Evolutionary conservation across 2,113 vertebrate genomes (phyloP), one percentile per base, ranked within the genome.

Genomic region (Dunckerocampus dactyliophorus): DNA sequence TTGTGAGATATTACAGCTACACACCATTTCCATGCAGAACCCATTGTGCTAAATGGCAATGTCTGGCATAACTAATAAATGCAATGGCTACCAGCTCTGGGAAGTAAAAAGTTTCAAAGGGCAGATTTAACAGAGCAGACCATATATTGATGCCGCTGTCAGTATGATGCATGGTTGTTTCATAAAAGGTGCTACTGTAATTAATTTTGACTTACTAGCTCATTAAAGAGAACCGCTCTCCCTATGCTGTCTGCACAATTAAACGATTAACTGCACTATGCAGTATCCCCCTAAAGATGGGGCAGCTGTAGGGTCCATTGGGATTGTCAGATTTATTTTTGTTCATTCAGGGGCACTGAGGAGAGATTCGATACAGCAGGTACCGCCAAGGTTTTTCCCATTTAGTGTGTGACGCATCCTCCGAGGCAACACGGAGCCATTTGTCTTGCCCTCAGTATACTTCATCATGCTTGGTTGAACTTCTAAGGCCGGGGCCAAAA

Each of bases 401-500:
- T 62, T 65, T 57, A 62, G 24, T 62, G 20, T 34, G 50, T 21
- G 62, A 39, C 47, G 45, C 22, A 20, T 20, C 61, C 59, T 72
- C 54, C 6, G 7, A 62, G 51, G 28, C 48, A 64, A 56, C 55
- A 63, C 53, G 21, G 48, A 48, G 62, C 55, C 47, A 77, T 74
- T 63, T 74, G 45, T 74, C 67, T 69, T 65, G 52, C 61, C 65
- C 57, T 75, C 62, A 52, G 59, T 66, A 39, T 17, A 47, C 28
- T 69, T 69, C 49, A 65, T 76, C 49, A 49, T 57, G 53, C 59
- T 62, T 47, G 59, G 48, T 61, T 61, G 64, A 75, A 28, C 43
- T 21, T 22, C 63, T 46, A 65, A 73, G 53, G 62, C 39, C 65
- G 54, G 64, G 31, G 12, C 47, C 17, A 62, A 45, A 67, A 67